phyloP scores from a whole-genome alignment of 2,113 vertebrate genomes.

The Carassius auratus region DNA sequence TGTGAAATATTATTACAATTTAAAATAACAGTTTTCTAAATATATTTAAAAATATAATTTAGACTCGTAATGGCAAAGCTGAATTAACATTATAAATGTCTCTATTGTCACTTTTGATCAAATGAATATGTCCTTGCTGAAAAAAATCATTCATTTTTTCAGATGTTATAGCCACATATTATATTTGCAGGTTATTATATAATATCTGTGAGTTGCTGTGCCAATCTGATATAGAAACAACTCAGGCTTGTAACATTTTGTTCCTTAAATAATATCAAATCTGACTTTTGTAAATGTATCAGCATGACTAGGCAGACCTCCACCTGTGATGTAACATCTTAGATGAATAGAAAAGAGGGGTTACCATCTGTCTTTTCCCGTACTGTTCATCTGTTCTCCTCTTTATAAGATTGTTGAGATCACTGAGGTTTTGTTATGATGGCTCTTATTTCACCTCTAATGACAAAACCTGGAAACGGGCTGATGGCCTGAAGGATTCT shows the following conservation, averaged over 20 bases:
- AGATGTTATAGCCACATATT: slow-evolving; percentile 5
- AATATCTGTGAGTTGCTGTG: neutral
- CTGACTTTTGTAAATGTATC: neutral
- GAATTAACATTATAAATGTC: too few species aligned
- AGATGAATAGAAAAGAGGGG: slow-evolving; percentile 51
- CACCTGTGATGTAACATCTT: neutral
- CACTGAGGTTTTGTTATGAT: slow-evolving; percentile 34
- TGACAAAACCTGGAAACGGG: slow-evolving; percentile 61
- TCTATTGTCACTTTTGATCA: too few species aligned
- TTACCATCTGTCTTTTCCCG: slow-evolving; percentile 58
- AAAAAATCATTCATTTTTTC: neutral
- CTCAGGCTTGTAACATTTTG: slow-evolving; percentile 1
- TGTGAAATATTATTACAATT: neutral
- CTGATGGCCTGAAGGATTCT: slow-evolving; percentile 22
- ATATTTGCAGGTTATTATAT: slow-evolving; percentile 14
- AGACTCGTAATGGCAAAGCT: too few species aligned
- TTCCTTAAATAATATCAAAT: neutral
- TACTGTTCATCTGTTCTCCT: slow-evolving; percentile 61
- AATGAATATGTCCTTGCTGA: too few species aligned
- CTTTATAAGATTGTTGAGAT: slow-evolving; percentile 50
- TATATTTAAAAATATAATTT: too few species aligned
- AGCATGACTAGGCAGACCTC: neutral
- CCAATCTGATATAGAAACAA: neutral
- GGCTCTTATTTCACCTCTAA: slow-evolving; percentile 47
- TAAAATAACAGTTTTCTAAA: neutral